A percentile compares a stretch with the other conserved stretches of the same genome.
Conservation (phyloP, 2,797 vertebrate genomes). For the Myotis planiceps region DNA sequence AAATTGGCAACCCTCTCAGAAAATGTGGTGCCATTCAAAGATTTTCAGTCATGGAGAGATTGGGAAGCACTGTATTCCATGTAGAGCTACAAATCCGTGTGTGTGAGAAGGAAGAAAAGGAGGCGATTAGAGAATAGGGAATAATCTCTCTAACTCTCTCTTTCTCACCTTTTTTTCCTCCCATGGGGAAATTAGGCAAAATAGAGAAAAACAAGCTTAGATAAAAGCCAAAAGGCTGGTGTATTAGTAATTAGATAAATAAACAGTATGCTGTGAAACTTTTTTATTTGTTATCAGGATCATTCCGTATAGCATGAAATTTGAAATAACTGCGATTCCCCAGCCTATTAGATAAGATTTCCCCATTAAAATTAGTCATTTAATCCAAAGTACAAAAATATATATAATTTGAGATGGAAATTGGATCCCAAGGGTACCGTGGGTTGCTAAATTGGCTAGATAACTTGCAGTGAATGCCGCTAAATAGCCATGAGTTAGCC, state of each 20-base stretch:
- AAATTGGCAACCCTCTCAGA: neutral
- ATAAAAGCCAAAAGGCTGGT: conserved; percentile 67
- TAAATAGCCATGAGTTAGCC: conserved; percentile 39
- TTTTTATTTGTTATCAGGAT: conserved; percentile 70
- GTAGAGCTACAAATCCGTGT: neutral
- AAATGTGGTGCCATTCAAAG: neutral
- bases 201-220: conserved; percentile 65
- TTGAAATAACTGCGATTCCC: conserved; percentile 68
- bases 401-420: conserved; percentile 77
- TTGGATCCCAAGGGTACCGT: conserved; percentile 62
- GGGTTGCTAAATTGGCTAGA: conserved; percentile 74
- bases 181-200: conserved; percentile 45
- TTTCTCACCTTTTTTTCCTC: conserved; percentile 7
- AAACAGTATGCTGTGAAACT: conserved; percentile 67
- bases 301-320: conserved; percentile 73
- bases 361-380: conserved; percentile 76
- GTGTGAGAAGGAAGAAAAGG: neutral
- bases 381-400: conserved; percentile 73
- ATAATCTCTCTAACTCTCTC: neutral
- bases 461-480: conserved; percentile 69
- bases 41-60: neutral
- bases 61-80: neutral
- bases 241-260: conserved; percentile 72
- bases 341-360: conserved; percentile 71
- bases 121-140: neutral